Evolutionary conservation across 2,113 vertebrate genomes (phyloP).

Genomic region (Nothobranchius kuhntae): DNA sequence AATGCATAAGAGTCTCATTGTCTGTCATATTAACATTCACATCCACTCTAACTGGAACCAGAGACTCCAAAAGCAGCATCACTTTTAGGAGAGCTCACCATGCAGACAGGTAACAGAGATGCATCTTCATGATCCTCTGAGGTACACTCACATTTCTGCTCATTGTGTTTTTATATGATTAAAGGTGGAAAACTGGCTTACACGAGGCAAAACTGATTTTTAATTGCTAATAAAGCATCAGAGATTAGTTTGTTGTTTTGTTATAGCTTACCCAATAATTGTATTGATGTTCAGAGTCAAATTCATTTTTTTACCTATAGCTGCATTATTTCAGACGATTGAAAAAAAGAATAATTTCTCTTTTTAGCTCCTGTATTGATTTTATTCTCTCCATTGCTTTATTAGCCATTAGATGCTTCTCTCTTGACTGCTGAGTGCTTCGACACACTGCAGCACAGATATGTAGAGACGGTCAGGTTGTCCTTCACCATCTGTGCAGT

Average conservation of each 20-base stretch:
- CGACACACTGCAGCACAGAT: conserved; percentile 5
- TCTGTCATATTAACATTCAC: no score
- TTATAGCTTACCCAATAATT: no score
- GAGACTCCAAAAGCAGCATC: no score
- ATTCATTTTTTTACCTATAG: conserved; percentile 13
- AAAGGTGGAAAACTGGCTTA: conserved; percentile 45
- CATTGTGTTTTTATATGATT: conserved; percentile 18
- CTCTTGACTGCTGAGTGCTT: conserved; percentile 3
- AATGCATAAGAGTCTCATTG: no score
- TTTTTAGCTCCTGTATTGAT: conserved; percentile 4
- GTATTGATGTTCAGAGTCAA: conserved; percentile 17
- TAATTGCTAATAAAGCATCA: conserved; percentile 46
- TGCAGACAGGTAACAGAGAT: no score
- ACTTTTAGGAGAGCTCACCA: no score
- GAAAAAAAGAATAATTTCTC: not conserved
- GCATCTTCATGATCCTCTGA: no score
- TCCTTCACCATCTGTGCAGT: conserved; percentile 42
- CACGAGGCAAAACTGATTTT: conserved; percentile 46
- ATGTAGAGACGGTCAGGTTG: conserved; percentile 18
- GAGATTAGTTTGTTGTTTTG: conserved; percentile 11
- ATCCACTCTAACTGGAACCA: no score
- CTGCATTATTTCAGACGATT: not conserved
- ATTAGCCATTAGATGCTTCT: not conserved
- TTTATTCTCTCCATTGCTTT: conserved; percentile 5
- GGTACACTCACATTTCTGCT: not conserved